These are phyloP conservation scores for Arnoldichthys spilopterus DNA, from an alignment of 2,797 vertebrate genomes.

Conservation along the genomic window DNA sequence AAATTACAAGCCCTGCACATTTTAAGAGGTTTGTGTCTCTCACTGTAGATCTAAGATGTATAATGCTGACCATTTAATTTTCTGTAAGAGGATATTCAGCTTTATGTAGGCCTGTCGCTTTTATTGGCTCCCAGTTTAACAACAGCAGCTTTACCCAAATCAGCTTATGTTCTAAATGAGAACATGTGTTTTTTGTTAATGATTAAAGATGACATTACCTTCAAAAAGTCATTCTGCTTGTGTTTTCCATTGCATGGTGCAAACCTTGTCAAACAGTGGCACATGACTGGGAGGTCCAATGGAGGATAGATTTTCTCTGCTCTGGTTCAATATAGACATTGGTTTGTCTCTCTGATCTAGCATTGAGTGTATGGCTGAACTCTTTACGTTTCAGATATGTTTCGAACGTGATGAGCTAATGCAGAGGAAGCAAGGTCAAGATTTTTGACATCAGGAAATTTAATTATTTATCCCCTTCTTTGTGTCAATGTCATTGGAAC, in stretches of 20 bases:
- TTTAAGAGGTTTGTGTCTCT: constrained; percentile 5
- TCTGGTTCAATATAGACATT: constrained; percentile 1
- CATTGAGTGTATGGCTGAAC: constrained; percentile 3
- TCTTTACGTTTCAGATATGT: constrained; percentile 14
- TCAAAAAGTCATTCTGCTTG: neutral
- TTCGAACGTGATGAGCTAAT: constrained; percentile 18
- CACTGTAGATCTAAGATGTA: constrained; percentile 15
- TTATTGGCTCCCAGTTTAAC: neutral
- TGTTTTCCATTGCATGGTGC: neutral
- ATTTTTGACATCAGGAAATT: neutral
- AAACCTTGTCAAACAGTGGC: neutral
- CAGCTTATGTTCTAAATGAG: constrained; percentile 31
- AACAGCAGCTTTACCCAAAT: constrained; percentile 39
- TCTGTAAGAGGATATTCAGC: constrained; percentile 45
- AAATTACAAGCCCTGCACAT: constrained; percentile 3
- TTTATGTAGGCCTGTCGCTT: constrained; percentile 4
- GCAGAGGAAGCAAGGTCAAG: constrained; percentile 16
- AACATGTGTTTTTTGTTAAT: constrained; percentile 19
- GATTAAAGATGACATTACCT: constrained; percentile 21
- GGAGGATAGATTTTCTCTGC: constrained; percentile 23
- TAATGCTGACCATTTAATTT: constrained; percentile 36
- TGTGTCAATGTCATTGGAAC: neutral
- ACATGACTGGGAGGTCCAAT: constrained; percentile 14
- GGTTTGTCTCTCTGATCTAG: neutral
- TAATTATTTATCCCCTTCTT: neutral